Evolutionary conservation across 2,113 vertebrate genomes (phyloP), one percentile per base, ranked within the genome.

Genomic region (Hylia prasina): DNA sequence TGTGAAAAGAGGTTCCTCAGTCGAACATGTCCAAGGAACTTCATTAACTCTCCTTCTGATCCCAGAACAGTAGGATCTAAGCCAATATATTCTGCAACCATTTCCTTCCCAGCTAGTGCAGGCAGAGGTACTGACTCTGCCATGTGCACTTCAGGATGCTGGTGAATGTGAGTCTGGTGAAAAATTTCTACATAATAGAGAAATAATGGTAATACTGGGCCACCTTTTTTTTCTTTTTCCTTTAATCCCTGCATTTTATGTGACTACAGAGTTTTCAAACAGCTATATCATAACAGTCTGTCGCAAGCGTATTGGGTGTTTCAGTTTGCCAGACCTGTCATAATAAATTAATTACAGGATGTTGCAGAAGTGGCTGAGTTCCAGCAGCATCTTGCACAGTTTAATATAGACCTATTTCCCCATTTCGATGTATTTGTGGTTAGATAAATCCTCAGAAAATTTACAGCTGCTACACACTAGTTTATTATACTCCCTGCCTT

Each of bases 271-370:
- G 87, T 93, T 97, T 96, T 97, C 95, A 97, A 96, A 94, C 94
- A 97, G 96, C 96, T 97, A 80, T 90, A 97, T 97, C 89, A 80
- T 93, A 98, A 96, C 96, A 98, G 98, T 98, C 98, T 99, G 99
- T 99, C 85, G 98, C 98, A 99, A 99, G 99, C 90, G 98, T 98
- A 99, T 99, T 99, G 98, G 98, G 98, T 98, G 98, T 99, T 99
- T 99, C 99, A 99, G 99, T 99, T 99, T 99, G 99, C 98, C 98
- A 98, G 98, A 98, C 98, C 98, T 99, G 99, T 99, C 99, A 99
- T 98, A 99, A 99, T 99, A 99, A 99, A 99, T 99, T 99, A 99
- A 99, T 99, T 98, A 99, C 98, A 98, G 99, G 99, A 99, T 99
- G 99, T 99, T 99, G 99, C 99, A 99, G 99, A 99, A 99, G 97